A percentile compares a stretch with the other conserved stretches of the same genome.
Conservation (phyloP, 1,140 invertebrate genomes). For the Apolygus lucorum region DNA sequence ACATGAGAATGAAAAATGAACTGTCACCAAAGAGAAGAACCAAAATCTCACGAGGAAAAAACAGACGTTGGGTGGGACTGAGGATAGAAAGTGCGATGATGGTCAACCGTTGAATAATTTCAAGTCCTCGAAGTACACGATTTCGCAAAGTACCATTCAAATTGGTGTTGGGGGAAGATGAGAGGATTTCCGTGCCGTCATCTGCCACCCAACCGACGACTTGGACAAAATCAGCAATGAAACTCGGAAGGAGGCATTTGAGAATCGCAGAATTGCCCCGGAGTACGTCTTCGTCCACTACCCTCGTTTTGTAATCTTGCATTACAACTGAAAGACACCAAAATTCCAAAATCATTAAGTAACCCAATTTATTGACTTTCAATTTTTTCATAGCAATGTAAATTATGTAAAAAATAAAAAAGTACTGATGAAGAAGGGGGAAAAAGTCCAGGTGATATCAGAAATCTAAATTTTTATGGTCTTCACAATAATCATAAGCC, state of each 20-base stretch:
- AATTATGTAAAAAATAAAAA: no score
- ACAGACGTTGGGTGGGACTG: background rate
- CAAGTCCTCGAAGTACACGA: conserved; percentile 51
- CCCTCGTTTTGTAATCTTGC: conserved; percentile 82
- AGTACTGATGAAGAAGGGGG: no score
- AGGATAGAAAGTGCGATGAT: background rate
- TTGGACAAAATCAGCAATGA: conserved; percentile 81
- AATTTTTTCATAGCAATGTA: no score
- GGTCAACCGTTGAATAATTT: background rate
- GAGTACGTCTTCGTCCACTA: conserved; percentile 88
- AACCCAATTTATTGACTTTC: no score
- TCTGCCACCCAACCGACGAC: conserved; percentile 73
- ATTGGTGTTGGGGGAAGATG: background rate
- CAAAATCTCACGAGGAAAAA: conserved; percentile 35
- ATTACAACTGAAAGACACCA: conserved; percentile 63
- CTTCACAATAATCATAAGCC: no score
- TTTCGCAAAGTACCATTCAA: conserved; percentile 47
- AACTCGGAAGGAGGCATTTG: conserved; percentile 86
- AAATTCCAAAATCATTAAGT: no score
- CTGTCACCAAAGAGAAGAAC: no score
- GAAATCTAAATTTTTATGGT: no score
- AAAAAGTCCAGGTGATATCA: no score
- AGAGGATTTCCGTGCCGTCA: conserved; percentile 36
- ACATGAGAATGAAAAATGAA: no score
- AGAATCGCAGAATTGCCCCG: conserved; percentile 83